Conservation (phyloP, 1,140 invertebrate species). For the Acyrthosiphon pisum region DNA sequence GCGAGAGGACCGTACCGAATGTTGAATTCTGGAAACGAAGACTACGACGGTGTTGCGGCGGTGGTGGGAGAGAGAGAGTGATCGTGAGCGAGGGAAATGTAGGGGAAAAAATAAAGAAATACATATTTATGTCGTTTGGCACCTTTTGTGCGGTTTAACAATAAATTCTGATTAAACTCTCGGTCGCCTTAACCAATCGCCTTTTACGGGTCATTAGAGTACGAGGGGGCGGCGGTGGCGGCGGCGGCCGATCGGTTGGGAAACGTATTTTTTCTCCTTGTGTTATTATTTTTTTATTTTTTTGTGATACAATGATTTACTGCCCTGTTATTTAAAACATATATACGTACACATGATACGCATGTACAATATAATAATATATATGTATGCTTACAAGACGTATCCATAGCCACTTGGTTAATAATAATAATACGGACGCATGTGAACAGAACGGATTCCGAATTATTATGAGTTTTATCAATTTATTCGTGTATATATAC, state of each 20-base stretch:
- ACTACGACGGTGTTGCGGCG: not conserved
- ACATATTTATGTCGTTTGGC: conserved; percentile 57
- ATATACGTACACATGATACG: not conserved
- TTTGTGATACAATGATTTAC: conserved; percentile 57
- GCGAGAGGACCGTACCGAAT: conserved; percentile 48
- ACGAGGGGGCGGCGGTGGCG: conserved; percentile 45
- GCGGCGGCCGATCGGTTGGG: conserved; percentile 41
- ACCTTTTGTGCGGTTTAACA: conserved; percentile 55
- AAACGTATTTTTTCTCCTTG: conserved; percentile 50
- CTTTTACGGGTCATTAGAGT: conserved; percentile 57
- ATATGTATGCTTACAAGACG: not conserved
- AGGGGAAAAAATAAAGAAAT: conserved; percentile 50
- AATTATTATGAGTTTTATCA: conserved; percentile 57
- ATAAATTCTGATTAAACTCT: conserved; percentile 58
- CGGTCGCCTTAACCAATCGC: conserved; percentile 55
- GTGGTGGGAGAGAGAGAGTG: not conserved
- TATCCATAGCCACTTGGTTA: conserved; percentile 45
- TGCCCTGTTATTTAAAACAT: conserved; percentile 48
- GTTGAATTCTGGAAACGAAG: conserved; percentile 42
- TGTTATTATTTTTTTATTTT: conserved; percentile 46
- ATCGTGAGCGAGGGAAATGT: not conserved
- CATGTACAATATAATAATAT: not conserved
- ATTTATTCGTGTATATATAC: conserved; percentile 50
- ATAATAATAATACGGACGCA: conserved; percentile 50
- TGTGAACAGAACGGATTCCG: conserved; percentile 56